Evolutionary conservation across 2,888 invertebrate species (phyloP), one percentile per base, ranked within the genome.

Genomic region (Allacma fusca): DNA sequence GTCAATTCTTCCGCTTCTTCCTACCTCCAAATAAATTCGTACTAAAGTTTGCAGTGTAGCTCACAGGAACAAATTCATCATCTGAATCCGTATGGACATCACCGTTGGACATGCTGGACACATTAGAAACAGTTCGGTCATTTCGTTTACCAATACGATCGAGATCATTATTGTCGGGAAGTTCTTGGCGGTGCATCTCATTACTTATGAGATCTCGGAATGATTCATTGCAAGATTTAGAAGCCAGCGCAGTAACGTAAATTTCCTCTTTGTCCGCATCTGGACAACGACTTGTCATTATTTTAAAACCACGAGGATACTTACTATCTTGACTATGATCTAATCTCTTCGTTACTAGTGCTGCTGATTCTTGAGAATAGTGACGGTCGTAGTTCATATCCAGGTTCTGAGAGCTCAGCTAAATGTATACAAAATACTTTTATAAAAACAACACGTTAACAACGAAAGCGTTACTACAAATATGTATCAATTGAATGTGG

Each of bases 391-490:
- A 84, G 57, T 84, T 83, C 70, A 84, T 77, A 23, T 82, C 81
- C 34, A 84, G 74, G 34, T 83, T 83, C 79, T 84, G 79, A 43
- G 82, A 82, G 29, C 83, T 83, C 24, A 84, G 72, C 84, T 84
- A 69, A 75, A 34, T 34, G 19, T 28, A 59, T 44, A 68, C 57
- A 40, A 23, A 34, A n/a, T n/a, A n/a, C n/a, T n/a, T n/a, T n/a
- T n/a, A n/a, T n/a, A n/a, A n/a, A n/a, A n/a, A n/a, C n/a, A n/a
- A n/a, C n/a, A n/a, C n/a, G n/a, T n/a, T n/a, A n/a, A n/a, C n/a
- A n/a, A n/a, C n/a, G n/a, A n/a, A n/a, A n/a, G n/a, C n/a, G n/a
- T n/a, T n/a, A n/a, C n/a, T n/a, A n/a, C n/a, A n/a, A n/a, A n/a
- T n/a, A n/a, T n/a, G n/a, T 57, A 21, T 21, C 21, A 65, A 29